These are phyloP conservation scores for Campoletis raptor DNA, from an alignment of 2,888 invertebrate genomes.

Conservation along the genomic window DNA sequence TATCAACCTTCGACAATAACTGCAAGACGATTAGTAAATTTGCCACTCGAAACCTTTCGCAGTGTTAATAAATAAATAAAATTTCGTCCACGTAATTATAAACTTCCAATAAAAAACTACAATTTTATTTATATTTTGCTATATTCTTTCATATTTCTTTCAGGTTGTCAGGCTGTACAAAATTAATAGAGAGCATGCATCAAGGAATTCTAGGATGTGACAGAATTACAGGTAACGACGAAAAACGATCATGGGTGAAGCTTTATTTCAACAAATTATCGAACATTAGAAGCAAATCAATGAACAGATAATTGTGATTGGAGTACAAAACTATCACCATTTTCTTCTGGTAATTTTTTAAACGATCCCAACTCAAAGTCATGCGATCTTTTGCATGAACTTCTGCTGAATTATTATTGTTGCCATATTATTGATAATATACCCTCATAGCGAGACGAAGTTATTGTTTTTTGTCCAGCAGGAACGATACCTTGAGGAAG, in stretches of 20 bases:
- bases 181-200: too few relatives aligned
- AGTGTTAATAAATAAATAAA: slow-evolving; percentile 70
- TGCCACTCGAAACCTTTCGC: slow-evolving; percentile 77
- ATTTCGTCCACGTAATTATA: neutral
- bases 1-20: slow-evolving; percentile 73
- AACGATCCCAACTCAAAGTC: neutral
- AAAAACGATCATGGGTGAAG: neutral
- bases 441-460: neutral
- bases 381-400: neutral
- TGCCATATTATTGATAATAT: neutral
- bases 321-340: slow-evolving; percentile 1
- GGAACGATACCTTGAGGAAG: neutral
- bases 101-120: neutral
- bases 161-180: slow-evolving; percentile 71
- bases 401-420: neutral
- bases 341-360: too few relatives aligned
- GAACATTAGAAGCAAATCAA: neutral
- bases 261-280: neutral
- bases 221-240: too few relatives aligned
- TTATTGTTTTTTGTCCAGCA: neutral
- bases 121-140: too few relatives aligned
- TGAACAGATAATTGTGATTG: neutral
- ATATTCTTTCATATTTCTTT: slow-evolving; percentile 37
- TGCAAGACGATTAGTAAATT: slow-evolving; percentile 75
- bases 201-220: too few relatives aligned